Base-by-base conservation (phyloP, 2,113 vertebrate genomes). In the Ictidomys tridecemlineatus region DNA sequence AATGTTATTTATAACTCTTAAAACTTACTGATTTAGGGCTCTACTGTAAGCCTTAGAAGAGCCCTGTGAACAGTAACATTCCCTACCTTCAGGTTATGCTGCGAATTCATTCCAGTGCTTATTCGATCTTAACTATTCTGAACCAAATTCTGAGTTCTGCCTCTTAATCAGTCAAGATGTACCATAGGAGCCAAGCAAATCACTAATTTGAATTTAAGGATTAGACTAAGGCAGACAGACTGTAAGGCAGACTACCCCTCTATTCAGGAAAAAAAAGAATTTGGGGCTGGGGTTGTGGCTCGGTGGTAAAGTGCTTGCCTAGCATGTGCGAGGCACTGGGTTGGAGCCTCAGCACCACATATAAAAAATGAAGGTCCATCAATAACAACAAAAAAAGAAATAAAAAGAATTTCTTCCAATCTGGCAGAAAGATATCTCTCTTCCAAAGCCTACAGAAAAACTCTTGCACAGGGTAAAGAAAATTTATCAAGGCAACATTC, bases 1-100 rank as follows among this genome's bases (percentile, higher is more conserved):
- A 18, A 51, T 10, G 7, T 85, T 96, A 95, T 78, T 87, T 93
- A 89, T 82, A 95, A 80, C 37, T 95, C 83, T 67, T 37, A 85
- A 91, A 96, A 89, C n/a, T 30, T 84, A 78, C 1, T 39, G 89
- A 89, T 91, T 69, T n/a, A 65, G 76, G n/a, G 70, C 61, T 79
- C 76, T 56, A 42, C 11, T 63, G 5, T 18, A 56, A 88, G 74
- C 53, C 67, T 69, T 32, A 56, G 63, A 80, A 74, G 67, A 28
- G 39, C 26, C 61, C 76, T 82, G 76, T 42, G 53, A 90, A 76
- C 17, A 18, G 4, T 18, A 80, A 85, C 67, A 89, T 82, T 70
- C 73, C 42, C 89, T 30, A 72, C 30, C 73, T 89, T 96, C 32
- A 79, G 51, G 72, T 5, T 24, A 78, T 28, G 24, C 28, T 78